Percentiles rank a stretch among this genome's conserved stretches.
Conservation (phyloP, 1,140 invertebrate species). For the Drosophila azteca region DNA sequence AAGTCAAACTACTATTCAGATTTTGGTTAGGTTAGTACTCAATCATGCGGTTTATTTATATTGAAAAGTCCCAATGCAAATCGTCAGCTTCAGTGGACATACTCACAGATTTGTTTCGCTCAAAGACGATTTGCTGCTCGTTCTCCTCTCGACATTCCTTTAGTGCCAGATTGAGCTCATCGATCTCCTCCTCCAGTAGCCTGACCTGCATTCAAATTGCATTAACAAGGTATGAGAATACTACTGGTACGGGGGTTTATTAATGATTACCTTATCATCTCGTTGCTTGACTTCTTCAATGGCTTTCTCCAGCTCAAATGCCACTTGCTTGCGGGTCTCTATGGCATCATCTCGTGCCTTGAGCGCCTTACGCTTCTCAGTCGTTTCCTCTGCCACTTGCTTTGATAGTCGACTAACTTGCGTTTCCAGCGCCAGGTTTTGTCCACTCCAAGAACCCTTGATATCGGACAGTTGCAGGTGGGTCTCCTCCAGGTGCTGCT, state of each 20-base stretch:
- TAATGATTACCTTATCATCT: slow-evolving; percentile 86
- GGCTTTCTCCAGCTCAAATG: slow-evolving; percentile 88
- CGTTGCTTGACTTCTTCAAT: slow-evolving; percentile 88
- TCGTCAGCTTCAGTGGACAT: slow-evolving; percentile 78
- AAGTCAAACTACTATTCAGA: slow-evolving; percentile 19
- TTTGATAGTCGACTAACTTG: slow-evolving; percentile 91
- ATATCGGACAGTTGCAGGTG: slow-evolving; percentile 93
- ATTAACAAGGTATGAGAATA: neutral
- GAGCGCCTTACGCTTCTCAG: slow-evolving; percentile 90
- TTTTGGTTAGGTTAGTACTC: slow-evolving; percentile 37
- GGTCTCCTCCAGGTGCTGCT: slow-evolving; percentile 91
- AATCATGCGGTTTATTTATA: slow-evolving; percentile 32
- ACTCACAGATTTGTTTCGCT: slow-evolving; percentile 88
- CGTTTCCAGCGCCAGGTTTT: slow-evolving; percentile 93
- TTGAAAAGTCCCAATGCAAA: slow-evolving; percentile 63
- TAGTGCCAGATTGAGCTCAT: slow-evolving; percentile 87
- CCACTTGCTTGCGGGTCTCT: slow-evolving; percentile 87
- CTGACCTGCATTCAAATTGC: slow-evolving; percentile 80
- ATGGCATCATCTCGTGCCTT: slow-evolving; percentile 88
- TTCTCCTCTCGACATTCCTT: slow-evolving; percentile 86
- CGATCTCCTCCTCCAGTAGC: slow-evolving; percentile 87
- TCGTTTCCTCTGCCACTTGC: slow-evolving; percentile 91
- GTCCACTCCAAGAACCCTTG: slow-evolving; percentile 94
- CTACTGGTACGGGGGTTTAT: neutral
- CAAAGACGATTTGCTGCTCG: slow-evolving; percentile 87